These are phyloP conservation scores for Boloria selene DNA, from an alignment of 2,888 invertebrate genomes.

Conservation along the genomic window DNA sequence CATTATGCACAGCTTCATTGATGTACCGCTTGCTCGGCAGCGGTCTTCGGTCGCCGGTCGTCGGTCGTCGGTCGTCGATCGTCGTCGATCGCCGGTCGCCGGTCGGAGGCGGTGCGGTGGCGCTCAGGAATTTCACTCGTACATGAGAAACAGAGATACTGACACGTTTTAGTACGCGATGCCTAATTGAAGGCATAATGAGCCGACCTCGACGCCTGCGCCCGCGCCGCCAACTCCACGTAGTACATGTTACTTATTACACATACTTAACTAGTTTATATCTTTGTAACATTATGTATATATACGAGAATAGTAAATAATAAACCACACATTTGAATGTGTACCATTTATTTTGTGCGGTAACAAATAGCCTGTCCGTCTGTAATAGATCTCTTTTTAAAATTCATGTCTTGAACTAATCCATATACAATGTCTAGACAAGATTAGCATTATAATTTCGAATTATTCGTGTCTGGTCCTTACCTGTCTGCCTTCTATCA, in stretches of 20 bases:
- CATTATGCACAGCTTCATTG: too few species aligned
- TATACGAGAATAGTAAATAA: too few species aligned
- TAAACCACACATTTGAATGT: too few species aligned
- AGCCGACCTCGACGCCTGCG: constrained; percentile 38
- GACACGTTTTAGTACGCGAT: constrained; percentile 54
- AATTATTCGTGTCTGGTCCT: neutral
- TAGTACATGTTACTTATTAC: neutral
- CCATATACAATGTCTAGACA: neutral
- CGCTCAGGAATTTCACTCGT: constrained; percentile 61
- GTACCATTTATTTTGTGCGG: too few species aligned
- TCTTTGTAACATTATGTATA: too few species aligned
- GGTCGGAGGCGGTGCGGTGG: constrained; percentile 2
- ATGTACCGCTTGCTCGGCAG: too few species aligned
- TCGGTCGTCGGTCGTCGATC: neutral
- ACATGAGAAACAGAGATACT: constrained; percentile 61
- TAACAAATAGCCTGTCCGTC: too few species aligned
- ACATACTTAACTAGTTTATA: neutral
- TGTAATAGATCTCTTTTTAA: too few species aligned
- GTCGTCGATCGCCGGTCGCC: neutral
- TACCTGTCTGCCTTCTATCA: neutral
- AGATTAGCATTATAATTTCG: constrained; percentile 7
- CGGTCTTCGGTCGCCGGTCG: too few species aligned
- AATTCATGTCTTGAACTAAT: too few species aligned
- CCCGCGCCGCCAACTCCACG: neutral
- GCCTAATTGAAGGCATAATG: constrained; percentile 55